Evolutionary conservation across 1,140 invertebrate genomes (phyloP).

Genomic region (Gryllus bimaculatus): DNA sequence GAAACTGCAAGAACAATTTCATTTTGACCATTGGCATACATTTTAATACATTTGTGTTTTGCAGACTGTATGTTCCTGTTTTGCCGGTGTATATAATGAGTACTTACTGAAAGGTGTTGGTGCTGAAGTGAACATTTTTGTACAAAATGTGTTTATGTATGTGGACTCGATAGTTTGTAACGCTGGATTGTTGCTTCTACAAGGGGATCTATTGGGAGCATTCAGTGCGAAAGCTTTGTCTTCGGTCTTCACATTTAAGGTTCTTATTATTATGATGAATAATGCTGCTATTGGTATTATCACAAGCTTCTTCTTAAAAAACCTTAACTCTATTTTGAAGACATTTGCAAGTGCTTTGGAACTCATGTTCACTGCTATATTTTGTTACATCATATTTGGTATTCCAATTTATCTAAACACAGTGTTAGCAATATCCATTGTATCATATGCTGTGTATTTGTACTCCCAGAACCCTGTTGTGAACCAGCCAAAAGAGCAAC

Average conservation of each 20-base stretch:
- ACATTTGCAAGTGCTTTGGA: slow-evolving; percentile 93
- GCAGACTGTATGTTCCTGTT: slow-evolving; percentile 83
- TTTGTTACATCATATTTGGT: slow-evolving; percentile 80
- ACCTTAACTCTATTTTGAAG: slow-evolving; percentile 91
- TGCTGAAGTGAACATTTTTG: slow-evolving; percentile 73
- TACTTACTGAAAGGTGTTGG: slow-evolving; percentile 83
- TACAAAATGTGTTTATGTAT: slow-evolving; percentile 96
- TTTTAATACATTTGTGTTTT: slow-evolving; percentile 36
- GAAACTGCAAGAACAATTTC: too few relatives aligned
- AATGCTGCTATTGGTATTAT: slow-evolving; percentile 87
- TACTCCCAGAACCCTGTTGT: slow-evolving; percentile 85
- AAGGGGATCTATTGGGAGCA: slow-evolving; percentile 49
- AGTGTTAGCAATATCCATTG: slow-evolving; percentile 68
- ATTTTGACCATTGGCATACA: not conserved
- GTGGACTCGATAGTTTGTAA: slow-evolving; percentile 89
- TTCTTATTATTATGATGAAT: slow-evolving; percentile 77
- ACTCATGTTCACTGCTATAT: slow-evolving; percentile 79
- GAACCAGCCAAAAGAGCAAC: slow-evolving; percentile 34
- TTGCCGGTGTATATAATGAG: slow-evolving; percentile 95
- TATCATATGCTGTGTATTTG: slow-evolving; percentile 71
- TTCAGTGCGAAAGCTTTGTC: slow-evolving; percentile 47
- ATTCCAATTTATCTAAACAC: slow-evolving; percentile 81
- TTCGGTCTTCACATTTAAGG: slow-evolving; percentile 46
- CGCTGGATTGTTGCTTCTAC: slow-evolving; percentile 51
- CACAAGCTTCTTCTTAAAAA: slow-evolving; percentile 87